Evolutionary conservation across 37 sponge, comb jelly and placozoan genomes (phyloP).

Genomic region (Hexactinellida sp.): DNA sequence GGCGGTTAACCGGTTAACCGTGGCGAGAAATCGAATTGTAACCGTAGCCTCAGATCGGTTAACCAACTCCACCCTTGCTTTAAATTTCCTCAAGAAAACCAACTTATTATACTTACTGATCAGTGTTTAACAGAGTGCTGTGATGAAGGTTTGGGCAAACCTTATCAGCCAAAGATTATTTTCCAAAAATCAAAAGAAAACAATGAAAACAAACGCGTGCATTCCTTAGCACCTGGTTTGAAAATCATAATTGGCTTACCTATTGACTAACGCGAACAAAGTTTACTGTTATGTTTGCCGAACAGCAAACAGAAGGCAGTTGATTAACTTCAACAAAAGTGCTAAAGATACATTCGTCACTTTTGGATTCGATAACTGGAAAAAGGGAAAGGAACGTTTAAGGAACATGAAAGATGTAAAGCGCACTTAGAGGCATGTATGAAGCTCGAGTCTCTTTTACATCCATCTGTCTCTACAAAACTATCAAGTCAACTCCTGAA

Average conservation of each 20-base stretch:
- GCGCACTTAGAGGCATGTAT: slow-evolving; percentile 23
- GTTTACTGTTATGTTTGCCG: slow-evolving; percentile 23
- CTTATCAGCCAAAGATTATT: slow-evolving; percentile 21
- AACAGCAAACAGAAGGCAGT: not conserved
- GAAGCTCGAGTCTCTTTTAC: slow-evolving; percentile 21
- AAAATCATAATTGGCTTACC: slow-evolving; percentile 11
- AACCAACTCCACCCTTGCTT: too few species aligned
- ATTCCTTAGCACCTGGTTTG: slow-evolving; percentile 7
- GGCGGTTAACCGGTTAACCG: too few species aligned
- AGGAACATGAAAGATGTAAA: slow-evolving; percentile 21
- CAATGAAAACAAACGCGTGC: not conserved
- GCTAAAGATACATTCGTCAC: slow-evolving; percentile 22
- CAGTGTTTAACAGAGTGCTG: slow-evolving; percentile 29
- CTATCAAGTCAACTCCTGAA: not conserved
- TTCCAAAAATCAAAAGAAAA: not conserved
- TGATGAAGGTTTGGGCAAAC: slow-evolving; percentile 9
- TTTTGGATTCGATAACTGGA: slow-evolving; percentile 39
- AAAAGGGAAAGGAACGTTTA: slow-evolving; percentile 25
- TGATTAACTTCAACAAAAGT: slow-evolving; percentile 21
- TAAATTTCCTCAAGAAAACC: not conserved
- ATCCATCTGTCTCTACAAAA: slow-evolving; percentile 15
- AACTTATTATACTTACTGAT: not conserved
- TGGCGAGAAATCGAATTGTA: too few species aligned
- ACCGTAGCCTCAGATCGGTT: too few species aligned
- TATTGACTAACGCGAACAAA: slow-evolving; percentile 24